Evolutionary conservation across 2,113 vertebrate genomes (phyloP), one percentile per base, ranked within the genome.

Genomic region (Mungos mungo): DNA sequence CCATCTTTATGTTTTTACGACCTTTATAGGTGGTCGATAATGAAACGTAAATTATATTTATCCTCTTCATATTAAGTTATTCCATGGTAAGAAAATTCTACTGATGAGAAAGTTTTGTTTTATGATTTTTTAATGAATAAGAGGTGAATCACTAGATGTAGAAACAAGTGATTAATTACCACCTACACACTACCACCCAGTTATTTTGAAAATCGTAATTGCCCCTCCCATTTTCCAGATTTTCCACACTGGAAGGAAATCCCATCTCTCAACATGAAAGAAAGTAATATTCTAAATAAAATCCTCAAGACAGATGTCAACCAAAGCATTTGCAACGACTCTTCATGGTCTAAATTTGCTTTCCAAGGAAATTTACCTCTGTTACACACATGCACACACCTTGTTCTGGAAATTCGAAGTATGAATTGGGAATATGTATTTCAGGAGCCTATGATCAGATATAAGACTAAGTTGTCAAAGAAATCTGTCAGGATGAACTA

Each of bases 91-190:
- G 1, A 84, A 68, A 90, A 80, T 21, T 18, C 4, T 23, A 54
- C 8, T 19, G n/a, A 47, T 85, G 71, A 90, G 68, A 95, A 95
- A 86, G 7, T 27, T 93, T 96, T 93, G 27, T 50, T 52, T 76
- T 76, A 60, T 77, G 35, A 79, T 27, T 29, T 63, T 83, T 52
- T 72, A 21, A 38, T 90, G 89, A 96, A 74, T 25, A 94, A 93
- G 50, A 87, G 25, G 29, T 96, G 96, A 96, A 76, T 96, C 95
- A 94, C 3, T 86, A 60, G 35, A 35, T 86, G 0, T 85, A 91
- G 52, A 91, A 96, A 65, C 41, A 94, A 85, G 50, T 95, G 91
- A 96, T 96, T 97, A 96, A 96, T 96, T 90, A 71, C 66, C 27
- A 91, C 81, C 72, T 91, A 86, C 81, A 82, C 52, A 66, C 9